These are phyloP conservation scores for Hermaeophaga mercurialis DNA, from an alignment of 2,888 invertebrate species.

Conservation along the genomic window DNA sequence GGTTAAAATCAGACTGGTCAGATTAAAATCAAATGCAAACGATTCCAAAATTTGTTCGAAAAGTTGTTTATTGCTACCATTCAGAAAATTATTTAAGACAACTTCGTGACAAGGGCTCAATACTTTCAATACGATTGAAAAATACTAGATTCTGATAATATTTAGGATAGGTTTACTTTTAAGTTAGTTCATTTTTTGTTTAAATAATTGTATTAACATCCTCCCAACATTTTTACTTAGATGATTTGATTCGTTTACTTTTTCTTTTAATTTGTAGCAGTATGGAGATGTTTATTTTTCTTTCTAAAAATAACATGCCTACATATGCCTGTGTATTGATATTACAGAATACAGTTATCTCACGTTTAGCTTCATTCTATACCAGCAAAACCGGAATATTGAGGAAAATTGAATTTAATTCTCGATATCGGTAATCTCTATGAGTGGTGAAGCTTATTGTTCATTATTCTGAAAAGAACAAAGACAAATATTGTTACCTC, in stretches of 20 bases:
- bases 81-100: too few species aligned
- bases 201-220: too few species aligned
- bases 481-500: too few species aligned
- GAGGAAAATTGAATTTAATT: constrained; percentile 5
- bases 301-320: constrained; percentile 10
- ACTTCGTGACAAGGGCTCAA: too few species aligned
- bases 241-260: background rate
- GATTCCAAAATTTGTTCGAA: too few species aligned
- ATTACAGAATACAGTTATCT: constrained; percentile 2
- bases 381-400: constrained; percentile 8
- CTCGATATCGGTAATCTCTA: background rate
- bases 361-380: background rate
- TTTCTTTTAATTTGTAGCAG: constrained; percentile 11
- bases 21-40: too few species aligned
- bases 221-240: constrained; percentile 5
- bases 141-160: too few species aligned
- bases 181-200: too few species aligned
- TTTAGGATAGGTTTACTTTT: too few species aligned
- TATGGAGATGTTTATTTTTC: constrained; percentile 14
- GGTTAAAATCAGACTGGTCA: too few species aligned
- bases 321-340: constrained; percentile 12
- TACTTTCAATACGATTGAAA: too few species aligned
- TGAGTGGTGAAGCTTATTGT: background rate
- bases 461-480: background rate
- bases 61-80: too few species aligned